These are phyloP conservation scores for Ciona savignyi DNA, from an alignment of 23 tunicate genomes.

Conservation along the genomic window DNA sequence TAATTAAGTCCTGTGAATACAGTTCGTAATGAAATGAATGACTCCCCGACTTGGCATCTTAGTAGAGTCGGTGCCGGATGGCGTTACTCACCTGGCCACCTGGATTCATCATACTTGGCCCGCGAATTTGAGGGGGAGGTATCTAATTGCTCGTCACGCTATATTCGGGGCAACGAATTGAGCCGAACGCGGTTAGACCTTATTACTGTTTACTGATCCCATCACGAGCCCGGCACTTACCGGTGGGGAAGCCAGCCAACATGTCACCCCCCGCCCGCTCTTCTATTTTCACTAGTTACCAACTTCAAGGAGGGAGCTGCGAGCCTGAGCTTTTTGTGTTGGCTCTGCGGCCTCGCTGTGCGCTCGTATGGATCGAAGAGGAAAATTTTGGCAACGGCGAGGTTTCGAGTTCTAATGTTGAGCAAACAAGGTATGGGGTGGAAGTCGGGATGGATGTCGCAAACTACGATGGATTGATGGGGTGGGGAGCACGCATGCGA, in stretches of 20 bases:
- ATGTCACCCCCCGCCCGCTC: constrained; percentile 8
- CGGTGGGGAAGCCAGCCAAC: constrained; percentile 6
- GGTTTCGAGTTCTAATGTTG: constrained; percentile 61
- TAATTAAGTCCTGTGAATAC: neutral
- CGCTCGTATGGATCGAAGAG: constrained; percentile 49
- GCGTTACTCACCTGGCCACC: neutral
- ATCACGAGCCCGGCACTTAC: constrained; percentile 7
- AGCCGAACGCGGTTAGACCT: neutral
- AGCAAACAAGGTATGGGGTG: constrained; percentile 29
- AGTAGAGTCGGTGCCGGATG: neutral
- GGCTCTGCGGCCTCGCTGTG: constrained; percentile 21
- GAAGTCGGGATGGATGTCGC: constrained; percentile 34
- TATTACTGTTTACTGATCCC: constrained; percentile 1
- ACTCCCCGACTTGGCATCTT: neutral
- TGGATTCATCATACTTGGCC: constrained; percentile 3
- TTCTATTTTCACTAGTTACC: constrained; percentile 12
- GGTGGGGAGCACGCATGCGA: neutral
- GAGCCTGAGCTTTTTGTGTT: constrained; percentile 16
- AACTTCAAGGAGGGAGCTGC: constrained; percentile 1
- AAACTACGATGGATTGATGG: constrained; percentile 10
- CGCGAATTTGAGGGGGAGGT: constrained; percentile 4
- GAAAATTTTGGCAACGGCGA: constrained; percentile 63
- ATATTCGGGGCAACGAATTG: constrained; percentile 17
- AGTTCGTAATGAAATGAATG: neutral
- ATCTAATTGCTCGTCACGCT: constrained; percentile 37